phyloP scores from a whole-genome alignment of 2,797 vertebrate genomes.

The Alectoris magna region DNA sequence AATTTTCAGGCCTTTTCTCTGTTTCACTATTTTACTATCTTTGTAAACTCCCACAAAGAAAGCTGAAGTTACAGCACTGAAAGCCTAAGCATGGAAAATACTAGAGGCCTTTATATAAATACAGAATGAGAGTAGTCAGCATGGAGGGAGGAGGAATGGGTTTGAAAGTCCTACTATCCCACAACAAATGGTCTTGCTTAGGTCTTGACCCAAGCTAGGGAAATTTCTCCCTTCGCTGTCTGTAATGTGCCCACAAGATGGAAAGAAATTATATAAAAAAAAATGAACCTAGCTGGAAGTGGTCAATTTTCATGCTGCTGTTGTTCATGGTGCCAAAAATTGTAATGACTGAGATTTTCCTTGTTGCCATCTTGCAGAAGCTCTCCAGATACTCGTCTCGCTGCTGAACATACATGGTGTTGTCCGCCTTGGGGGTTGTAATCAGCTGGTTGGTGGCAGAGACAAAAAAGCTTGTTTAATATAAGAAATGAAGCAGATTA shows the following conservation, averaged over 20 bases:
- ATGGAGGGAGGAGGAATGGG: not conserved
- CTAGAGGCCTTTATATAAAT: not conserved
- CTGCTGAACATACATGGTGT: slow-evolving; percentile 94
- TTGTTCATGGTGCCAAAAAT: slow-evolving; percentile 94
- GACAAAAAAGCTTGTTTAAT: slow-evolving; percentile 56
- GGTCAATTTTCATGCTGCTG: slow-evolving; percentile 98
- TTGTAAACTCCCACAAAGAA: not conserved
- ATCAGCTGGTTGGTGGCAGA: slow-evolving; percentile 85
- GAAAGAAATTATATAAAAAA: slow-evolving; percentile 12
- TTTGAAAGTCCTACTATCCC: not conserved
- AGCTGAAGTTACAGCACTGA: slow-evolving; percentile 3
- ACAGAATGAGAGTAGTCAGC: not conserved
- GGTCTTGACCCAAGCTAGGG: not conserved
- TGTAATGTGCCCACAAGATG: not conserved
- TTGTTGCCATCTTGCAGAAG: slow-evolving; percentile 98
- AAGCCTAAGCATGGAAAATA: slow-evolving; percentile 35
- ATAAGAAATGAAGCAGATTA: not conserved
- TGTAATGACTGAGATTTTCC: slow-evolving; percentile 95
- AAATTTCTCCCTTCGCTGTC: not conserved
- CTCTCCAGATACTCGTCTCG: slow-evolving; percentile 96
- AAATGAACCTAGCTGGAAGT: slow-evolving; percentile 95
- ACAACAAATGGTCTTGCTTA: not conserved
- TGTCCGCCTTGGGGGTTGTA: slow-evolving; percentile 89
- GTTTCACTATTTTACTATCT: not conserved
- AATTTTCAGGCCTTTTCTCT: not conserved